Base-by-base conservation (phyloP, 2,797 vertebrate genomes). In the Melanogrammus aeglefinus region DNA sequence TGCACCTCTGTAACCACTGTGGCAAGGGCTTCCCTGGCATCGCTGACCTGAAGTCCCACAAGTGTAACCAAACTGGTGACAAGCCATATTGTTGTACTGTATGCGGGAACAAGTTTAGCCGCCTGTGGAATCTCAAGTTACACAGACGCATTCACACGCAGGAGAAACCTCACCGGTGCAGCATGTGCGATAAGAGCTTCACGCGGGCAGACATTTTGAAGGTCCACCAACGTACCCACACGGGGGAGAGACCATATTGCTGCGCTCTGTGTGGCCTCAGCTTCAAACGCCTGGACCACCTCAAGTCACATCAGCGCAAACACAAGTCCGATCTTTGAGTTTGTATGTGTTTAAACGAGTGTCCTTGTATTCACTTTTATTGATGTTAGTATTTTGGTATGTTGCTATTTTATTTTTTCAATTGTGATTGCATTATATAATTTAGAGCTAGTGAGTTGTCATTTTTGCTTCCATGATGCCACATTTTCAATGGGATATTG, bases 71-170 rank as follows among this genome's bases (percentile, higher is more conserved):
- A 74, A 86, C 85, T 0, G 90, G 88, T 0, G 93, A 95, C 81
- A 95, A 95, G 80, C 94, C 94, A 0, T 95, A 94, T 77, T 92
- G 91, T 84, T 95, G 94, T 87, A 83, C 88, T 0, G 86, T 95
- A 0, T 95, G 94, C 4, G 94, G 94, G 38, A 95, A 94, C 87
- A 94, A 94, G 83, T 95, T 95, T 85, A 94, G 94, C 76, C 94
- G 94, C 2, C 90, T 95, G 13, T 95, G 94, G 94, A 95, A 95
- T 82, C 90, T 95, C 18, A 95, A 95, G 86, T 80, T 95, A 82
- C 94, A 95, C 81, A 91, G 88, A 66, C 93, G 94, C 73, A 95
- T 95, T 83, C 94, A 95, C 83, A 95, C 94, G 0, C 94, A 95
- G 85, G 94, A 95, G 85, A 95, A 95, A 82, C 94, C 94, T 8